Conservation (phyloP, 1,140 invertebrate species). For the Drosophila lini region DNA sequence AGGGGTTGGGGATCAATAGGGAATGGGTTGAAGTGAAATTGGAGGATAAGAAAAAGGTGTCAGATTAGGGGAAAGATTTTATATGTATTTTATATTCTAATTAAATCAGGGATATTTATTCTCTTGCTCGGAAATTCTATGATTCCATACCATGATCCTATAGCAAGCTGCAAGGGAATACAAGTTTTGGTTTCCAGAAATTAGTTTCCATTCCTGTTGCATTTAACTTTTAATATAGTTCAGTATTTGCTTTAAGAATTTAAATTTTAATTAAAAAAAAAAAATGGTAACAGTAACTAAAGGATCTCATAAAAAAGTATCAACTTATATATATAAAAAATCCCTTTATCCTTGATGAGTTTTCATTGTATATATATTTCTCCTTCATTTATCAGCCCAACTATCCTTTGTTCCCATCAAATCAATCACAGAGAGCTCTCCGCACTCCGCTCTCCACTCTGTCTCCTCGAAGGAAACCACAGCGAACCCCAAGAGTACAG, state of each 20-base stretch:
- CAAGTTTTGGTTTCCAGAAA: too few relatives aligned
- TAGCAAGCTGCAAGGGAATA: too few relatives aligned
- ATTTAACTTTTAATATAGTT: too few relatives aligned
- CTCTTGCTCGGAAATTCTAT: too few relatives aligned
- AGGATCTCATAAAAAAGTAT: too few relatives aligned
- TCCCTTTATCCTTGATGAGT: background rate
- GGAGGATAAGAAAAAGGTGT: background rate
- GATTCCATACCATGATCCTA: too few relatives aligned
- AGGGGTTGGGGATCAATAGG: slow-evolving; percentile 1
- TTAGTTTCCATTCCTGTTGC: too few relatives aligned
- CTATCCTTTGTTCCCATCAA: slow-evolving; percentile 7
- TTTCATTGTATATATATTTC: background rate
- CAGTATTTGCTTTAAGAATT: too few relatives aligned
- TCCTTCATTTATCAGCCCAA: background rate
- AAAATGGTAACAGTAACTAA: too few relatives aligned
- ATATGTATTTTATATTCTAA: too few relatives aligned
- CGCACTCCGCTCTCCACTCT: background rate
- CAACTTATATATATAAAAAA: background rate
- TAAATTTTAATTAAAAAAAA: too few relatives aligned
- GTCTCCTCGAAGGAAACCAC: slow-evolving; percentile 6
- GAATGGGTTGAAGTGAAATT: background rate
- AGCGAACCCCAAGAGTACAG: slow-evolving; percentile 54
- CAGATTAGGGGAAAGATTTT: background rate
- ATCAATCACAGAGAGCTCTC: slow-evolving; percentile 10
- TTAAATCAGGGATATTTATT: too few relatives aligned